Evolutionary conservation across 2,797 vertebrate genomes (phyloP).

Genomic region (Masticophis lateralis): DNA sequence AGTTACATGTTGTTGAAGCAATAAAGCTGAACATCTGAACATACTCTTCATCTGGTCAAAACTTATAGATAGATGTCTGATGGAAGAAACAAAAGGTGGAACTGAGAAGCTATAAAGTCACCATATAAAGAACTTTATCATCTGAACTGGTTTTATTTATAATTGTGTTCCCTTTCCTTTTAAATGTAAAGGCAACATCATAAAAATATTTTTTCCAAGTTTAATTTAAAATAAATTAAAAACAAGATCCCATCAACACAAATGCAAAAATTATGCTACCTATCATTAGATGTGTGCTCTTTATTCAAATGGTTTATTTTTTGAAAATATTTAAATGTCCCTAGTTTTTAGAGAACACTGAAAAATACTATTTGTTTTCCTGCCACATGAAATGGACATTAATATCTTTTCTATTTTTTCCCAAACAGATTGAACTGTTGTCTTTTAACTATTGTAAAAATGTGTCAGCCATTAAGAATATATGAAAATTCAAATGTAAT

Average conservation of each 20-base stretch:
- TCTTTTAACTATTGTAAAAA: neutral
- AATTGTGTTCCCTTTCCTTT: neutral
- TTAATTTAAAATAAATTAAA: neutral
- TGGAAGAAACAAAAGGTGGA: neutral
- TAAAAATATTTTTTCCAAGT: neutral
- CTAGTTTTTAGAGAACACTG: neutral
- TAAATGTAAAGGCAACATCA: neutral
- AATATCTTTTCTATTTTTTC: neutral
- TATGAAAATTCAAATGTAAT: neutral
- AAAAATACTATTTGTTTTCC: neutral
- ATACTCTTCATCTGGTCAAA: neutral
- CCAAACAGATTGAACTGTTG: neutral
- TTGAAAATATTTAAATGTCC: neutral
- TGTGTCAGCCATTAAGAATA: neutral
- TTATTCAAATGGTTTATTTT: neutral
- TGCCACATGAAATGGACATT: neutral
- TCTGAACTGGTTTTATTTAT: neutral
- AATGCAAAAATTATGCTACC: neutral
- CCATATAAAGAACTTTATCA: neutral
- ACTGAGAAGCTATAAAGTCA: neutral
- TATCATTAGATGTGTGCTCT: neutral
- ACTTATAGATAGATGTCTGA: neutral
- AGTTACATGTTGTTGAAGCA: neutral
- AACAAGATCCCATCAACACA: neutral
- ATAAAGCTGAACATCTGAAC: neutral